Conservation (phyloP, 2,113 vertebrate species). For the Oreotrochilus melanogaster region DNA sequence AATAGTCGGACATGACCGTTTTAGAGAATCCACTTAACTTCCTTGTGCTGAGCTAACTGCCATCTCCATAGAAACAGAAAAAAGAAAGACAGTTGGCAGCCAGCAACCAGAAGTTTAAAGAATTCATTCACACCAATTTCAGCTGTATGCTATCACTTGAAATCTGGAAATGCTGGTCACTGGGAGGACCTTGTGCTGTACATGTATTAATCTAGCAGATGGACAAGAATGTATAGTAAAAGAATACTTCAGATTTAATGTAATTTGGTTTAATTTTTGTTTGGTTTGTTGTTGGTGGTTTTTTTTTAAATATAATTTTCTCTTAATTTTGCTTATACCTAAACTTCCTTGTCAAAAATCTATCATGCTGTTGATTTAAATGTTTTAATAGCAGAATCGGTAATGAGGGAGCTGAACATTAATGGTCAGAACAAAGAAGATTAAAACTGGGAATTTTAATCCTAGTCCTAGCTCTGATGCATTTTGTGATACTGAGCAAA, state of each 20-base stretch:
- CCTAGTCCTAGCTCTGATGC: neutral
- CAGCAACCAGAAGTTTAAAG: slow-evolving; percentile 65
- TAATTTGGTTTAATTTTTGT: no score
- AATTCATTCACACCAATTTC: slow-evolving; percentile 58
- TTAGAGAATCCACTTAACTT: slow-evolving; percentile 55
- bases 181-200: neutral
- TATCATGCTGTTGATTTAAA: neutral
- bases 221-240: neutral
- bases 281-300: no score
- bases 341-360: slow-evolving; percentile 10
- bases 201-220: neutral
- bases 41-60: slow-evolving; percentile 57
- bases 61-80: slow-evolving; percentile 73
- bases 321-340: neutral
- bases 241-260: neutral
- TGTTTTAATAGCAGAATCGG: neutral
- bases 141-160: slow-evolving; percentile 2
- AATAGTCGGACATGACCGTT: neutral
- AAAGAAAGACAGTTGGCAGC: slow-evolving; percentile 67
- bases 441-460: neutral
- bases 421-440: neutral
- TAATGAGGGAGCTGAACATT: neutral
- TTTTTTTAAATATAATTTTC: neutral
- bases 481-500: neutral
- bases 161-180: slow-evolving; percentile 2